Conservation (phyloP, 1,140 invertebrate species). For the Acyrthosiphon pisum region DNA sequence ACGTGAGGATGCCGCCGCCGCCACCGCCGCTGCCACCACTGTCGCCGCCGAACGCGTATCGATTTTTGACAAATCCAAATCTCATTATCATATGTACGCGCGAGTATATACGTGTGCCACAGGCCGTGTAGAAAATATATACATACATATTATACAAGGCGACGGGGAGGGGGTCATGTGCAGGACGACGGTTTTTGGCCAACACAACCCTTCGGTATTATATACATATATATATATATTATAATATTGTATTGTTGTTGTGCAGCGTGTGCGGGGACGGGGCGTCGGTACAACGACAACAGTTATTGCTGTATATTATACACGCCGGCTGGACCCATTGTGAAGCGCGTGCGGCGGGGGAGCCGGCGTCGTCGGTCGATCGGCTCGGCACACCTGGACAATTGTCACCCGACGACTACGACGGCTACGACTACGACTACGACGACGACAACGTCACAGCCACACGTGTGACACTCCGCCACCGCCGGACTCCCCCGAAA, state of each 20-base stretch:
- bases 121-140: background rate
- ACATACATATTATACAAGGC: background rate
- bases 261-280: background rate
- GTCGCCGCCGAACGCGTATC: background rate
- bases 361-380: background rate
- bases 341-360: slow-evolving; percentile 8
- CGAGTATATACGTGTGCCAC: slow-evolving; percentile 6
- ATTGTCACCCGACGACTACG: slow-evolving; percentile 48
- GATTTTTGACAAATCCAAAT: slow-evolving; percentile 57
- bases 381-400: slow-evolving; percentile 52
- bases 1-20: background rate
- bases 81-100: slow-evolving; percentile 47
- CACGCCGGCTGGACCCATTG: slow-evolving; percentile 57
- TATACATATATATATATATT: slow-evolving; percentile 20
- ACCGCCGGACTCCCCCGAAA: slow-evolving; percentile 4
- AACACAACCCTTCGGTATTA: slow-evolving; percentile 51
- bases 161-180: background rate
- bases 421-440: background rate
- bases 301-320: slow-evolving; percentile 57
- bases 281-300: slow-evolving; percentile 55
- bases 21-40: too few species aligned
- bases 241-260: background rate
- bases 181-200: slow-evolving; percentile 45
- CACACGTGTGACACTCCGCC: slow-evolving; percentile 52
- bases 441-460: slow-evolving; percentile 39